Base-by-base conservation (phyloP, 2,797 vertebrate species). In the Leucoraja ocellata region DNA sequence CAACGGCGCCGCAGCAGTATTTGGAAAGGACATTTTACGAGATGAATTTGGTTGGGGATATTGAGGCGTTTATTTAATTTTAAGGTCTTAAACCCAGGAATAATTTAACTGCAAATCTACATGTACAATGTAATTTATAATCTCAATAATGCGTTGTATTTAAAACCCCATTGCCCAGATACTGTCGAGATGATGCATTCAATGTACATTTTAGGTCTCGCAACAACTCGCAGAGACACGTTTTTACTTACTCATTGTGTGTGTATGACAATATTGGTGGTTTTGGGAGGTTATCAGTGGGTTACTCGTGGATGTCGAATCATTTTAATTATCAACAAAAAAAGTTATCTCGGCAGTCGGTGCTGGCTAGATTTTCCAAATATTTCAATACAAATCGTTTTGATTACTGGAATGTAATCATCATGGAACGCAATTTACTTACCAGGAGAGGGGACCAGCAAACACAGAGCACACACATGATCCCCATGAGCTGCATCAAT, bases 381-480 rank as follows among this genome's bases (percentile, higher is more conserved):
- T 21, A 11, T 9, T 80, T 78, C 13, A 21, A 83, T 8, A 23
- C 54, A 65, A 63, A 16, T 86, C 13, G 58, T 32, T 63, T 5
- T 63, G 5, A 32, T 79, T 36, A 79, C 77, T 36, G 32, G 1
- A 79, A 63, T 11, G 11, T 28, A 14, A 4, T 10, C 10, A 13
- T 61, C 4, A 11, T 9, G n/a, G 16, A n/a, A 8, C 28, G 6
- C 32, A 0, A 21, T 36, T 74, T 39, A 97, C 98, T 93, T 97
- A 99, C 99, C 98, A 99, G 95, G 77, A 99, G 95, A 1, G 99
- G 99, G 1, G 98, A 97, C 99, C 99, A 99, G 96, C 99, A 99
- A 32, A 97, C 95, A 0, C 98, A 96, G 80, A 99, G 97, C 93
- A 99, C 98, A 93, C 98, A 99, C 98, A 98, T 98, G 94, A 99